Conservation (phyloP, 2,797 vertebrate species). For the Micromesistius poutassou region DNA sequence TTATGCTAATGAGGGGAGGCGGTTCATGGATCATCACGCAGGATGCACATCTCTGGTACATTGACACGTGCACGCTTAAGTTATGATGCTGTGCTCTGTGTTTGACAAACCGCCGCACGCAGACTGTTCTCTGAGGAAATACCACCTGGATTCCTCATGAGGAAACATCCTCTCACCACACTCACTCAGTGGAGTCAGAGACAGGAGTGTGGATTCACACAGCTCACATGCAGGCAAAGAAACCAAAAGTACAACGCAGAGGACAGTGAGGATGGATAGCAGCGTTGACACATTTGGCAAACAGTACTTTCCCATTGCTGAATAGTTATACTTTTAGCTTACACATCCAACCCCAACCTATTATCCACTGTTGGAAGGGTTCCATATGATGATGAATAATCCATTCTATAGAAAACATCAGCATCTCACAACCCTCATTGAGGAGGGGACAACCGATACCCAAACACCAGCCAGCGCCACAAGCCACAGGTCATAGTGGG, state of each 20-base stretch:
- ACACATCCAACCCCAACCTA: not conserved
- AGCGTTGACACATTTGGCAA: not conserved
- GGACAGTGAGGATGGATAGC: not conserved
- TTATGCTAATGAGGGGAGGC: constrained; percentile 42
- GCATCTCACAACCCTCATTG: not conserved
- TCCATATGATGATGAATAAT: not conserved
- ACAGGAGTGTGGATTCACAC: not conserved
- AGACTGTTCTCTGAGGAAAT: not conserved
- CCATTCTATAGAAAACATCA: not conserved
- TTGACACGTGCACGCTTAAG: constrained; percentile 40
- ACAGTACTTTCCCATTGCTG: not conserved
- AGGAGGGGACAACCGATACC: not conserved
- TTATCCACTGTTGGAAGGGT: not conserved
- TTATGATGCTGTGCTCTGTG: constrained; percentile 37
- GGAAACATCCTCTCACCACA: not conserved
- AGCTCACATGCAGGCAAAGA: not conserved
- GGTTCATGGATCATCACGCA: constrained; percentile 29
- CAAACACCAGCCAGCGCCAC: not conserved
- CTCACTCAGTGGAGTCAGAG: not conserved
- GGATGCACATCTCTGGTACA: constrained; percentile 43
- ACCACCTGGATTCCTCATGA: not conserved
- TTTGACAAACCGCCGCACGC: constrained; percentile 23
- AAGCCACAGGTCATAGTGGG: too few relatives aligned
- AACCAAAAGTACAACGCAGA: not conserved
- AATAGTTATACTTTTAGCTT: not conserved